Evolutionary conservation across 2,797 vertebrate species (phyloP).

Genomic region (Fistularia commersonii): DNA sequence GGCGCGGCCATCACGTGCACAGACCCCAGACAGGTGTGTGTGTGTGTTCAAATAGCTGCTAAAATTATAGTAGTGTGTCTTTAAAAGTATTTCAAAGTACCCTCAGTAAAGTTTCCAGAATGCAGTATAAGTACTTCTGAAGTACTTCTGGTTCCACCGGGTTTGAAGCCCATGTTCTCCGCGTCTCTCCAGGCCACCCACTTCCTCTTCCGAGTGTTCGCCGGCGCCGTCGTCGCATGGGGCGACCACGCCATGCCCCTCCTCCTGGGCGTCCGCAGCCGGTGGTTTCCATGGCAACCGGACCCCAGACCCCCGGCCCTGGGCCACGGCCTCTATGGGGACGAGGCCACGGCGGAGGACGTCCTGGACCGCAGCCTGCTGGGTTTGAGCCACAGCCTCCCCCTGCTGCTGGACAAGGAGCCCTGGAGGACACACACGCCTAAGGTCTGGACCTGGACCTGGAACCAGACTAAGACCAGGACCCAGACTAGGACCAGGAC

Average conservation of each 20-base stretch:
- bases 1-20: constrained; percentile 56
- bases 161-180: too few relatives aligned
- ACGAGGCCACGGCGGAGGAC: constrained; percentile 50
- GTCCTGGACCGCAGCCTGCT: constrained; percentile 73
- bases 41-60: not conserved
- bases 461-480: not conserved
- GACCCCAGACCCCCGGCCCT: constrained; percentile 18
- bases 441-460: constrained; percentile 66
- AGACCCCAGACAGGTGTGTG: constrained; percentile 73
- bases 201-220: constrained; percentile 87
- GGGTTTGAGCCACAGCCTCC: constrained; percentile 80
- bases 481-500: not conserved
- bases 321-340: constrained; percentile 66
- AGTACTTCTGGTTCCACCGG: too few relatives aligned
- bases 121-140: too few relatives aligned
- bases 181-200: constrained; percentile 72
- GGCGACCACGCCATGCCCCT: constrained; percentile 83
- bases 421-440: constrained; percentile 86
- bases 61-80: too few relatives aligned
- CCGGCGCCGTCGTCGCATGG: constrained; percentile 84
- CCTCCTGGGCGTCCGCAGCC: constrained; percentile 81
- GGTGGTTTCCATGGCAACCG: constrained; percentile 80
- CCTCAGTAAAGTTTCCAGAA: too few relatives aligned
- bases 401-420: constrained; percentile 83
- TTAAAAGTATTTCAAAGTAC: too few relatives aligned